These are phyloP conservation scores for Ageneiosus marmoratus DNA, from an alignment of 2,113 vertebrate genomes.

Conservation along the genomic window DNA sequence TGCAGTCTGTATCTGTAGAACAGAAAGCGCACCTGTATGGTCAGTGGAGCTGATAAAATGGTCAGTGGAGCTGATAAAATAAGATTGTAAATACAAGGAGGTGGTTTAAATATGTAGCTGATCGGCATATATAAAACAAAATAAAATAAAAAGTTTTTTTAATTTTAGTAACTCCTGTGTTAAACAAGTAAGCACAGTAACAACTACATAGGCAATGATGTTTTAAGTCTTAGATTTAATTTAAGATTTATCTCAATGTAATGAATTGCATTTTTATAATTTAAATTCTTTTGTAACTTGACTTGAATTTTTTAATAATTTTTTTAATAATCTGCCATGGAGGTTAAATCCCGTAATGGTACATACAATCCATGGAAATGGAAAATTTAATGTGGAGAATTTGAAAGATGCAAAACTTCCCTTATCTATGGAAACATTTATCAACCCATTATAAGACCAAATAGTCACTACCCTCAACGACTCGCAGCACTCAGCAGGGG, in stretches of 20 bases:
- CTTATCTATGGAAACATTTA: conserved; percentile 31
- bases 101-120: too few relatives aligned
- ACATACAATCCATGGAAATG: conserved; percentile 33
- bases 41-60: too few relatives aligned
- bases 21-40: too few relatives aligned
- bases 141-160: too few relatives aligned
- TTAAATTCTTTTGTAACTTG: neutral
- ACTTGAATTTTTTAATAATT: neutral
- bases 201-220: too few relatives aligned
- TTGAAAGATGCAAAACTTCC: conserved; percentile 18
- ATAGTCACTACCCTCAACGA: neutral
- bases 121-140: too few relatives aligned
- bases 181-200: too few relatives aligned
- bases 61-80: too few relatives aligned
- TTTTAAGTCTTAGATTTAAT: too few relatives aligned
- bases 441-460: neutral
- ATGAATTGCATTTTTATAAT: neutral
- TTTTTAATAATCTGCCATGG: neutral
- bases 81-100: too few relatives aligned
- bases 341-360: conserved; percentile 13
- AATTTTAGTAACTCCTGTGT: too few relatives aligned
- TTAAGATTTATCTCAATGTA: neutral
- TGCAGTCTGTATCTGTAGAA: too few relatives aligned
- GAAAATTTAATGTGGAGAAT: conserved; percentile 30
- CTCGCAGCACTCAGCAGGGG: neutral